Evolutionary conservation across 2,888 invertebrate genomes (phyloP).

Genomic region (Camponotus fellah): DNA sequence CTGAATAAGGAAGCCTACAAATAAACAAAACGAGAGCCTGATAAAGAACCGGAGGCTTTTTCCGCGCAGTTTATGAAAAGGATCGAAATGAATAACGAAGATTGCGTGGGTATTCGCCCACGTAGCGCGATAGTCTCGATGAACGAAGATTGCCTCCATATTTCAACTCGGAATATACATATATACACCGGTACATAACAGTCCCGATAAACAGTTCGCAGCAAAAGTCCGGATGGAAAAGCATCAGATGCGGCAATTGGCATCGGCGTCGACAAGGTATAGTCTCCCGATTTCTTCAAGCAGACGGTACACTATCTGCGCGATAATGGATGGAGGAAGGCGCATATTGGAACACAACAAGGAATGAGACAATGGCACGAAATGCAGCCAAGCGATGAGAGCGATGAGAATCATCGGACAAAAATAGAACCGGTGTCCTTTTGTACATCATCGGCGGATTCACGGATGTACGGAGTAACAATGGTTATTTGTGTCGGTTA

Average conservation of each 20-base stretch:
- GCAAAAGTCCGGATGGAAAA: conserved; percentile 14
- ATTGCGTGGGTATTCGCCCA: neutral
- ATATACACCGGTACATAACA: neutral
- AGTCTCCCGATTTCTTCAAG: conserved; percentile 12
- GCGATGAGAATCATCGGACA: conserved; percentile 31
- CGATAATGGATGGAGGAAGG: conserved; percentile 37
- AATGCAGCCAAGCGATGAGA: conserved; percentile 42
- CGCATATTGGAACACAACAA: conserved; percentile 38
- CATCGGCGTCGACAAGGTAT: conserved; percentile 28
- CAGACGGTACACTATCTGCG: conserved; percentile 22
- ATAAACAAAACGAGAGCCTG: neutral
- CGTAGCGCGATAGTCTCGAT: neutral
- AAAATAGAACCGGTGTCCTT: conserved; percentile 39
- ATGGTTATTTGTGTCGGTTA: neutral
- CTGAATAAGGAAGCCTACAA: conserved; percentile 4
- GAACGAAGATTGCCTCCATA: conserved; percentile 7
- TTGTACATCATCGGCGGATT: conserved; percentile 25
- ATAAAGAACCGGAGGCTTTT: neutral
- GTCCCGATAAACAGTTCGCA: neutral
- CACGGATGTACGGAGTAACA: neutral
- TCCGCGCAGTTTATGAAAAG: conserved; percentile 7
- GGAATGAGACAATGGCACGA: conserved; percentile 36
- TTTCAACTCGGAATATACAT: neutral
- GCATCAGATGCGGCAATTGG: conserved; percentile 32
- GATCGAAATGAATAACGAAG: conserved; percentile 26